Percentiles rank a stretch among this genome's conserved stretches.
Evolutionary conservation across 2,797 vertebrate genomes (phyloP).

Genomic region (Liasis olivaceus): DNA sequence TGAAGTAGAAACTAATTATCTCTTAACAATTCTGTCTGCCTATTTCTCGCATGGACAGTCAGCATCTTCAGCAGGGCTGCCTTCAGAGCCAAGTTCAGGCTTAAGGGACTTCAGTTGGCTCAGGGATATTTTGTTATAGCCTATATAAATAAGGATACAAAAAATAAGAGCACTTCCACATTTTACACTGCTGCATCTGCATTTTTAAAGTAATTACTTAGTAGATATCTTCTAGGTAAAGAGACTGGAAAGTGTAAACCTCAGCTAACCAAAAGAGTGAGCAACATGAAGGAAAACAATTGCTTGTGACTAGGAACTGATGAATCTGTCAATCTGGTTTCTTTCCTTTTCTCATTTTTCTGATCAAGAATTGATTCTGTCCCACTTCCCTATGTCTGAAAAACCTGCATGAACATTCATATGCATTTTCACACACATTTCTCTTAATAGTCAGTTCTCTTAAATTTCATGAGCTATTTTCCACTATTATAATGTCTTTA

Average conservation of each 20-base stretch:
- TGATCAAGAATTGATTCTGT: neutral
- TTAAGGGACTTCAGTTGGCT: constrained; percentile 57
- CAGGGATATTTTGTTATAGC: constrained; percentile 56
- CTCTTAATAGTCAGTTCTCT: neutral
- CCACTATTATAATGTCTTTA: neutral
- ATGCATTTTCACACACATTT: neutral
- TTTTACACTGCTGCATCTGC: constrained; percentile 61
- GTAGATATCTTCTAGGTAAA: constrained; percentile 54
- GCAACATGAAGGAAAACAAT: neutral
- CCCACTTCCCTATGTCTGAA: neutral
- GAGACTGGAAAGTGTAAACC: constrained; percentile 46
- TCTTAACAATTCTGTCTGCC: constrained; percentile 53
- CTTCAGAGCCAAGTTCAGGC: constrained; percentile 60
- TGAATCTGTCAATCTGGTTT: neutral
- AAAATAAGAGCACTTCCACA: constrained; percentile 51
- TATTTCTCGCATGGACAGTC: constrained; percentile 67
- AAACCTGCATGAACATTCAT: neutral
- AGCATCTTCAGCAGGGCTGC: constrained; percentile 52
- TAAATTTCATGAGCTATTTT: neutral
- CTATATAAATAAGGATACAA: constrained; percentile 64
- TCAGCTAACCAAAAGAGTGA: neutral
- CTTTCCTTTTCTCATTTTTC: neutral
- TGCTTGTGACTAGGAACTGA: constrained; percentile 19
- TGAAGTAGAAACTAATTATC: constrained; percentile 66
- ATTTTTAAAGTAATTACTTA: constrained; percentile 64